A percentile compares a stretch with the other conserved stretches of the same genome.
These are phyloP conservation scores for Pachyuromys duprasi DNA, from an alignment of 2,797 vertebrate genomes.

Conservation along the genomic window DNA sequence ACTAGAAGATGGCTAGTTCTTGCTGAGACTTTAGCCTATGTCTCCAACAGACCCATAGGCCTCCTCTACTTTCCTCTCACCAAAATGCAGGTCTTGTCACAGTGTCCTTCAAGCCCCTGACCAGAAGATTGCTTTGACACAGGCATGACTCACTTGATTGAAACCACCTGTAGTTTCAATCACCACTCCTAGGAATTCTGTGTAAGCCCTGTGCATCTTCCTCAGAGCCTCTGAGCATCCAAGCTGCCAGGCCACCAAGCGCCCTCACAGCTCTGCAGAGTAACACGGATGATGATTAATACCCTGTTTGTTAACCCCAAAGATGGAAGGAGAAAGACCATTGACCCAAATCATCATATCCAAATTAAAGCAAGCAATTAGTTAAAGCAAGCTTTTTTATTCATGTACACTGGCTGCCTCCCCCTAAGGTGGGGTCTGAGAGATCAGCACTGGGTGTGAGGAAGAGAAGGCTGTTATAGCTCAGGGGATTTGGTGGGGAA, in stretches of 20 bases:
- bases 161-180: neutral
- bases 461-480: neutral
- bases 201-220: neutral
- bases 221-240: neutral
- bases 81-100: neutral
- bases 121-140: neutral
- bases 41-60: too few relatives aligned
- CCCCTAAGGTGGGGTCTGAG: neutral
- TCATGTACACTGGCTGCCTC: neutral
- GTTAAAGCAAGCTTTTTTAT: neutral
- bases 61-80: neutral
- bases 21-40: neutral
- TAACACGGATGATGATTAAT: conserved; percentile 88
- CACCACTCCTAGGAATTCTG: neutral
- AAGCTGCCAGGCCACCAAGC: conserved; percentile 81
- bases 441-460: neutral
- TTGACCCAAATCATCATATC: neutral
- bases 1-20: neutral
- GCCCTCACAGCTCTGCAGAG: conserved; percentile 80
- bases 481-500: neutral
- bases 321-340: neutral
- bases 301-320: conserved; percentile 72
- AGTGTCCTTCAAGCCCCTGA: neutral
- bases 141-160: neutral
- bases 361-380: neutral